Evolutionary conservation across 2,113 vertebrate species (phyloP).

Genomic region (Callopanchax toddi): DNA sequence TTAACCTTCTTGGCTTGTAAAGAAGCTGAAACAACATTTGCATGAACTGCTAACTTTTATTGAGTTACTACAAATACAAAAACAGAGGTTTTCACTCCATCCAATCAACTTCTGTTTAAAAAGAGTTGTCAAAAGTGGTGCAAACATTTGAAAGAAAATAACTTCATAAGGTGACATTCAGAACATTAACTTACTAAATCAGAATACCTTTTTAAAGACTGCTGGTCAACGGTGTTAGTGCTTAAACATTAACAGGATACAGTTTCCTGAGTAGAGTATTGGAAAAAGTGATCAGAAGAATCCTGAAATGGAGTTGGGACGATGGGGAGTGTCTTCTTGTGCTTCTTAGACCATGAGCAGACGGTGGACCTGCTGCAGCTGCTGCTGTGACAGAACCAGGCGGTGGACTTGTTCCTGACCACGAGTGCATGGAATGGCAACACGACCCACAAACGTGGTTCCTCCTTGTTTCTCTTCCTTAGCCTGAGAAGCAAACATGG

Average conservation of each 20-base stretch:
- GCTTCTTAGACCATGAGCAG: constrained; percentile 80
- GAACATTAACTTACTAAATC: constrained; percentile 2
- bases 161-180: constrained; percentile 20
- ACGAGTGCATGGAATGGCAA: constrained; percentile 85
- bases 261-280: constrained; percentile 48
- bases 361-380: constrained; percentile 84
- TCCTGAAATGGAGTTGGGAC: constrained; percentile 6
- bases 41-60: constrained; percentile 38
- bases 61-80: constrained; percentile 56
- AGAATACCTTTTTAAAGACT: no score
- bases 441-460: constrained; percentile 82
- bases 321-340: background rate
- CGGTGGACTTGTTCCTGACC: constrained; percentile 87
- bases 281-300: constrained; percentile 30
- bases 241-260: constrained; percentile 26
- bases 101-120: background rate
- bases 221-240: constrained; percentile 27
- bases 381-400: constrained; percentile 86
- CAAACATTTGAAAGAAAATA: constrained; percentile 24
- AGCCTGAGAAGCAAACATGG: constrained; percentile 73
- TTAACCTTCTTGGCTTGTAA: background rate
- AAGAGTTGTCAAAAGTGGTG: background rate
- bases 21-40: background rate
- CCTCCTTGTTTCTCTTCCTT: constrained; percentile 83
- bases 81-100: background rate